These are phyloP conservation scores for Eunapius fragilis DNA, from an alignment of 37 sponge, comb jelly and placozoan genomes.

Conservation along the genomic window DNA sequence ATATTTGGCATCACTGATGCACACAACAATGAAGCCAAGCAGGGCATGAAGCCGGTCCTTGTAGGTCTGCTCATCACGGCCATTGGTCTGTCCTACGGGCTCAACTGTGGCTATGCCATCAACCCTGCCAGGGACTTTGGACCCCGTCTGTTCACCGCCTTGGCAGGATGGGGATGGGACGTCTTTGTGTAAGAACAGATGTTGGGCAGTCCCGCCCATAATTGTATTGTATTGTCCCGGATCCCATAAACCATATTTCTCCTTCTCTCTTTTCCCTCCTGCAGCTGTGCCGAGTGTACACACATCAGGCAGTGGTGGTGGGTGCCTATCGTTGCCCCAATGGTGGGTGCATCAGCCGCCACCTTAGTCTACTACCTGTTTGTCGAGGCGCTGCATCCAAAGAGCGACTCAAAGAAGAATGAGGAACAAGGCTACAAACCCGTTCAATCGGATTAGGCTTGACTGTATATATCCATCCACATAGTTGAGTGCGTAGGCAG, in stretches of 20 bases:
- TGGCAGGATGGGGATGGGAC: constrained; percentile 69
- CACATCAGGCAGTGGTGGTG: constrained; percentile 75
- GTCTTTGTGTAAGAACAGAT: constrained; percentile 59
- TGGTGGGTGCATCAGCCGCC: constrained; percentile 70
- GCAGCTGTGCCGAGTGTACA: not conserved
- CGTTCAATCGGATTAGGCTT: not conserved
- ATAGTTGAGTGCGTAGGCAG: not conserved
- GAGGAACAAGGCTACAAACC: not conserved
- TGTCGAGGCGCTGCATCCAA: constrained; percentile 64
- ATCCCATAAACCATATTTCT: not conserved
- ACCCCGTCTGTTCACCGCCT: constrained; percentile 56
- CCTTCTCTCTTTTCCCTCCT: not conserved
- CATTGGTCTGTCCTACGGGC: constrained; percentile 73
- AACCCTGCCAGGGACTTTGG: constrained; percentile 85
- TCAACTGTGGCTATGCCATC: constrained; percentile 83
- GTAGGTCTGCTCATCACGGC: constrained; percentile 66
- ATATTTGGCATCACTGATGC: constrained; percentile 71
- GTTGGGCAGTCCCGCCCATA: no score
- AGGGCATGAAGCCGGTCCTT: constrained; percentile 70
- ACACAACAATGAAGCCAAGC: constrained; percentile 55
- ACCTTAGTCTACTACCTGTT: constrained; percentile 61
- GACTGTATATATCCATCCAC: no score
- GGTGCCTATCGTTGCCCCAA: constrained; percentile 81
- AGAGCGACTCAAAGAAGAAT: not conserved
- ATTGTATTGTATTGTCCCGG: no score